A percentile compares a stretch with the other conserved stretches of the same genome.
Evolutionary conservation across 2,797 vertebrate genomes (phyloP).

Genomic region (Hemitrygon akajei): DNA sequence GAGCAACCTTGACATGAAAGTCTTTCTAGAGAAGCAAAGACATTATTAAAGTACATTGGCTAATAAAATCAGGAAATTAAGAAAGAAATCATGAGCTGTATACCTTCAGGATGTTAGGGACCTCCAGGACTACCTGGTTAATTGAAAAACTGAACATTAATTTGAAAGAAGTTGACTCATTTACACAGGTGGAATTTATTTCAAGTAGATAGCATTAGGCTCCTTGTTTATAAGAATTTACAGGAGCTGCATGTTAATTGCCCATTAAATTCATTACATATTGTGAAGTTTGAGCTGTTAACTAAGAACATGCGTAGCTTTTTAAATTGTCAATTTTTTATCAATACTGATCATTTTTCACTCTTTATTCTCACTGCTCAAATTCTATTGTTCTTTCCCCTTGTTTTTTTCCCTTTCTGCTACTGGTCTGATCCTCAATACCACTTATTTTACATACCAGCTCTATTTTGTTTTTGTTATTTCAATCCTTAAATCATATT

Average conservation of each 20-base stretch:
- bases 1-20: background rate
- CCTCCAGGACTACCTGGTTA: too few relatives aligned
- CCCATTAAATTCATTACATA: background rate
- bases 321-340: background rate
- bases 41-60: background rate
- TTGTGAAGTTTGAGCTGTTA: background rate
- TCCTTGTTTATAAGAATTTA: background rate
- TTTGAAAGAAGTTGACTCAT: too few relatives aligned
- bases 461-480: background rate
- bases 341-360: background rate
- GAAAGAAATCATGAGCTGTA: background rate
- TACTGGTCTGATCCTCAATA: background rate
- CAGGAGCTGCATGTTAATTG: background rate
- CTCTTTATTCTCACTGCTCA: background rate
- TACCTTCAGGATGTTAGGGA: background rate
- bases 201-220: background rate
- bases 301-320: background rate
- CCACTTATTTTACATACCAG: background rate
- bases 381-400: background rate
- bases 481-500: background rate
- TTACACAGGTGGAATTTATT: background rate
- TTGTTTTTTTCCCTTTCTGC: background rate
- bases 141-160: too few relatives aligned
- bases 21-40: background rate
- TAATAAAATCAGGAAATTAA: background rate